Base-by-base conservation (phyloP, 53 echinoderm and acorn worm species). In the Holothuria scabra region DNA sequence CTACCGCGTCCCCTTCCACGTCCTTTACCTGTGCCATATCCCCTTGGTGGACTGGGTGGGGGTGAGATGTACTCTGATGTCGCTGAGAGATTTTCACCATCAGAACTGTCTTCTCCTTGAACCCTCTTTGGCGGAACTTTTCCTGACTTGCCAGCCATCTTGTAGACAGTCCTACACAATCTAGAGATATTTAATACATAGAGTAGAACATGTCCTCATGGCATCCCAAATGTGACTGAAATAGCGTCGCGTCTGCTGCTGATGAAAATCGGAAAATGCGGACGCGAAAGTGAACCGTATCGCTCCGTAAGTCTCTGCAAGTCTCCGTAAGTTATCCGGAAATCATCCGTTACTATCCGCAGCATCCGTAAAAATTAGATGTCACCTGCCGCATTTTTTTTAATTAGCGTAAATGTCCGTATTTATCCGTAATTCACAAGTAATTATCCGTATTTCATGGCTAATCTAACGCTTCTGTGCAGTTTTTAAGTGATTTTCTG, bases 1-100 rank as follows among this genome's bases (percentile, higher is more conserved):
- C 61, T 26, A 61, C 70, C 70, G 28, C 33, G 70, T 69, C 70
- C 70, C 70, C 31, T 69, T 69, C 31, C 70, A 69, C 70, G 70
- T 69, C 70, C 61, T 69, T 30, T 69, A 8, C 70, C 70, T 69
- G 23, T 69, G 70, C 33, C 70, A 69, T 69, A 7, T 18, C 70
- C 70, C 70, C 37, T 30, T 22, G 70, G 70, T 30, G 70, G 23
- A 26, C 5, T 61, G 61, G 5, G 12, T 12, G 5, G 61, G 5
- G 13, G 12, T 61, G 61, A 7, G 61, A 10, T n/a, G n/a, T n/a
- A n/a, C n/a, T n/a, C n/a, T n/a, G n/a, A n/a, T n/a, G n/a, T n/a
- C n/a, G n/a, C n/a, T n/a, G n/a, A n/a, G n/a, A n/a, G n/a, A n/a
- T n/a, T n/a, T n/a, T n/a, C n/a, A n/a, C n/a, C n/a, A n/a, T n/a